phyloP scores from a whole-genome alignment of 2,113 vertebrate species.

The Astur gentilis region DNA sequence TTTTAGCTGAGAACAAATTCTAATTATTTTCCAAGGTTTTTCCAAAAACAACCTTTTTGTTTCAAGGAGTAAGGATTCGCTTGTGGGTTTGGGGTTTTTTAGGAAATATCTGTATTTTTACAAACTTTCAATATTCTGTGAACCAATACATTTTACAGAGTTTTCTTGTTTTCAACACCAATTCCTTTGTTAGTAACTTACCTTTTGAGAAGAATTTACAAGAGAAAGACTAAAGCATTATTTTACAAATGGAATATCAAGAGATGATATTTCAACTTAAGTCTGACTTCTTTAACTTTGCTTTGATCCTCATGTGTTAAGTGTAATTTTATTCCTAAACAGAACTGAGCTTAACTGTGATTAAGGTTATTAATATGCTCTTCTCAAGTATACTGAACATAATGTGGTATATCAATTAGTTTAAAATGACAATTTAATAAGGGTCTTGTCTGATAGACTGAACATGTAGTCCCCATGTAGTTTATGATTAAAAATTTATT shows the following conservation, averaged over 20 bases:
- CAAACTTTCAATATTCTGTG: background rate
- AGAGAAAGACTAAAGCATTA: background rate
- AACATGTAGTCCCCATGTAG: background rate
- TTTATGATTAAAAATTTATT: background rate
- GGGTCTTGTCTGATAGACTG: background rate
- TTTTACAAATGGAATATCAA: background rate
- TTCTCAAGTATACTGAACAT: background rate
- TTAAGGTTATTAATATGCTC: slow-evolving; percentile 27
- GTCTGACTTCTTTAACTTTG: background rate
- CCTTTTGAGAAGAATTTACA: background rate
- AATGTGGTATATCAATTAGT: slow-evolving; percentile 15
- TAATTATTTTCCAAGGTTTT: background rate
- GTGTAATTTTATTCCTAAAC: background rate
- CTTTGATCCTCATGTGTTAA: slow-evolving; percentile 10
- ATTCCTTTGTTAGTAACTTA: background rate
- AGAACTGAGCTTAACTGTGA: background rate
- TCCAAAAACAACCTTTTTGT: rapidly evolving
- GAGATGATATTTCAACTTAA: background rate
- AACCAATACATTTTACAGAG: background rate
- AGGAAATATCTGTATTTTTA: background rate
- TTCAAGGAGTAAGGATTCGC: background rate
- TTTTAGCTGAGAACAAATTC: background rate
- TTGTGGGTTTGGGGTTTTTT: background rate
- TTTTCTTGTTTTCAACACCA: background rate
- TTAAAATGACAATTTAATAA: slow-evolving; percentile 9